Conservation (phyloP, 2,113 vertebrate genomes). For the Engraulis encrasicolus region DNA sequence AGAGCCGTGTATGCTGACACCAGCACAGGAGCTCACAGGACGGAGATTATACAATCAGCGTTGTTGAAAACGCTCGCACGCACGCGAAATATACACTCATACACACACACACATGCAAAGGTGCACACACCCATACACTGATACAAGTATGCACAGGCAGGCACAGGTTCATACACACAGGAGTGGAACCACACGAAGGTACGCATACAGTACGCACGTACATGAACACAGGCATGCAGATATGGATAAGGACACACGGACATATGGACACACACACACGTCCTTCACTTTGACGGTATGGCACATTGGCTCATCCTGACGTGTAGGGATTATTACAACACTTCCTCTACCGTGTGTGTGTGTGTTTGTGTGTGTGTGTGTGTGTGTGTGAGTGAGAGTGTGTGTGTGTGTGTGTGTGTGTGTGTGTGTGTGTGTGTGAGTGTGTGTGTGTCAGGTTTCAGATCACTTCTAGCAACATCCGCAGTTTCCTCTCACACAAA, state of each 20-base stretch:
- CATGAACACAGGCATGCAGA: not conserved
- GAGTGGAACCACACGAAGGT: not conserved
- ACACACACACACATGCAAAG: not conserved
- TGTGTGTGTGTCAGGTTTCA: not conserved
- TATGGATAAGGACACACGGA: not conserved
- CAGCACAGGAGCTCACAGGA: not conserved
- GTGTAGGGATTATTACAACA: not conserved
- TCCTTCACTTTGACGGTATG: constrained; percentile 3
- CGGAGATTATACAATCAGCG: not conserved
- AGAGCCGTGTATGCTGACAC: not conserved
- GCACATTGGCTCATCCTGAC: constrained; percentile 2
- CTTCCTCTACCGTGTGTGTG: not conserved
- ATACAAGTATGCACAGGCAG: not conserved
- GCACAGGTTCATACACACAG: not conserved
- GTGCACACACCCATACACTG: not conserved
- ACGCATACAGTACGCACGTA: not conserved
- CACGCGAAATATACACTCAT: not conserved
- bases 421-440: not conserved
- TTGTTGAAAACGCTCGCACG: not conserved
- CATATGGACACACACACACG: not conserved
- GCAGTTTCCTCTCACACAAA: not conserved
- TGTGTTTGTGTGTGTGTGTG: not conserved
- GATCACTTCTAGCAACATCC: not conserved
- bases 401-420: not conserved
- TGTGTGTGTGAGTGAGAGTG: not conserved